Base-by-base conservation (phyloP, 2,113 vertebrate genomes). In the Gasterosteus nipponicus region DNA sequence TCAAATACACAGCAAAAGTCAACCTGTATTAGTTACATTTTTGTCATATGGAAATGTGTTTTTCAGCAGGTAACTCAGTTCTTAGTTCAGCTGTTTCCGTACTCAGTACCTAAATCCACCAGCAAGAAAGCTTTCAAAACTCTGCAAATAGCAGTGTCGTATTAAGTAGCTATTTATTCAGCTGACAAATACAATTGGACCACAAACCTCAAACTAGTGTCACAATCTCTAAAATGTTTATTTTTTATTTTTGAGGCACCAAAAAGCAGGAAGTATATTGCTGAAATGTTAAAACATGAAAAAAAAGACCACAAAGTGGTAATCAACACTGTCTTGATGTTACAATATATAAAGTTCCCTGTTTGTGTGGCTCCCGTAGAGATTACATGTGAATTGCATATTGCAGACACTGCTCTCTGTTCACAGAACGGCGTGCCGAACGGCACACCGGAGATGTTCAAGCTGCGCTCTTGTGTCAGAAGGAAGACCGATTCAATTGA, bases 401-500 rank as follows among this genome's bases (percentile, higher is more conserved):
- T 39, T 26, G 10, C 11, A 33, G 60, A 57, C 18, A 26, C 7
- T 2, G 65, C 44, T 82, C 18, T 58, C 6, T 69, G 46, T 35
- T 56, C 1, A 57, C 82, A 99, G 98, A 99, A 97, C 1, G 95
- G 96, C 4, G 92, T 98, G 51, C 90, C 96, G 92, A 89, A 91
- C 90, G 49, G 92, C 0, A 8, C 78, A 4, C 85, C 96, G 0
- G 98, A 99, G 91, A 95, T 95, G 92, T 97, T 97, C 92, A 95
- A 94, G 81, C 89, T 99, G 75, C 97, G 96, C 83, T 97, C 97
- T 6, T 99, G 98, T 73, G 97, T 99, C 81, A 92, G 98, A 38
- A 94, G 98, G 82, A 99, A 98, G 91, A 98, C 96, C 0, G 97
- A 99, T 83, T 99, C 98, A 18, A 99, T 99, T 73, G 98, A 99